phyloP scores from a whole-genome alignment of 2,797 vertebrate species.

The Macrochelys suwanniensis region DNA sequence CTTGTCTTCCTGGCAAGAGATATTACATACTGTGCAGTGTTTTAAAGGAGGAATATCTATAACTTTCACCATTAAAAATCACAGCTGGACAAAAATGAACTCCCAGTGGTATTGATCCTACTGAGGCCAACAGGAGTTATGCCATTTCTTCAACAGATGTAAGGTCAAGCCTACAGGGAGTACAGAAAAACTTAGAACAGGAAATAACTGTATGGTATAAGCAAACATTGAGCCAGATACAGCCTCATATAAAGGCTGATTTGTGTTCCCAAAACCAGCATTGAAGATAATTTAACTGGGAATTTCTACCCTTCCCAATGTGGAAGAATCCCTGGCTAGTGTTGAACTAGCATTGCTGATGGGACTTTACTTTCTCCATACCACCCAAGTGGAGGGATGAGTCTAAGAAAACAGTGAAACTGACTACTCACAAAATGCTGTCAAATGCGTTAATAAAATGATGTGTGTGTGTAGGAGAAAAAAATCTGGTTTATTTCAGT shows the following conservation, averaged over 20 bases:
- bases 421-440: no score
- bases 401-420: no score
- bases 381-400: no score
- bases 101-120: not conserved
- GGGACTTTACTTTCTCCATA: no score
- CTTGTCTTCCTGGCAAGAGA: not conserved
- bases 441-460: no score
- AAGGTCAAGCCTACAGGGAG: not conserved
- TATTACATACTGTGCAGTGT: not conserved
- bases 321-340: no score
- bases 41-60: not conserved
- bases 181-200: not conserved
- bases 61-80: not conserved
- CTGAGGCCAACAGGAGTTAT: not conserved
- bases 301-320: no score
- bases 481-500: no score
- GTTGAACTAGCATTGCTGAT: no score
- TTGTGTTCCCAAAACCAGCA: not conserved
- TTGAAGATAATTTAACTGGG: not conserved
- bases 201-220: not conserved
- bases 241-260: not conserved
- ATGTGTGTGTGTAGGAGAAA: no score
- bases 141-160: not conserved
- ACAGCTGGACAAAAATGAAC: not conserved
- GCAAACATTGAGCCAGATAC: not conserved